Evolutionary conservation across 2,113 vertebrate genomes (phyloP), one percentile per base, ranked within the genome.

Genomic region (Dissostichus mawsoni): DNA sequence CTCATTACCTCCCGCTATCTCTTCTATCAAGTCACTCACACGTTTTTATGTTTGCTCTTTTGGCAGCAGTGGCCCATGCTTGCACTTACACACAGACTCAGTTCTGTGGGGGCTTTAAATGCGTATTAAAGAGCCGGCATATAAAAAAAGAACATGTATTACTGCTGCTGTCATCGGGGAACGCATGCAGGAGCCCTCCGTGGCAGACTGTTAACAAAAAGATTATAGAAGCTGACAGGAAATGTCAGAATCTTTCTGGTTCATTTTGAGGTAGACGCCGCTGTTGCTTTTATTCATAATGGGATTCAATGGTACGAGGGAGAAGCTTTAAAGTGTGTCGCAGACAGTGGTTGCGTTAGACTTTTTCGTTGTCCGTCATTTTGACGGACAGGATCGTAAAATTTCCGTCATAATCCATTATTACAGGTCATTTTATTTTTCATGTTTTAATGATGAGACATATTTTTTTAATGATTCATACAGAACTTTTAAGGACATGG

Each of bases 121-220:
- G 63, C 10, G 1, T 61, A 80, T 84, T 83, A 84, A 89, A 86
- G 55, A 78, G 63, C 51, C 50, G 14, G 41, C 78, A 74, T 87
- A 79, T 82, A 86, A 91, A 91, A 92, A 80, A 92, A 80, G 70
- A 57, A n/a, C 9, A 10, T 88, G 81, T 89, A 84, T 82, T 63
- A 69, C 68, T 41, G 14, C 68, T 41, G 14, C 69, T 68, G 67
- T 45, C 73, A 67, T 10, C 1, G 0, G 62, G 14, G 41, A 83
- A 74, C 66, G 36, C 57, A 75, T 59, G 3, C 11, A 66, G 53
- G 71, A 58, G 63, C 18, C 33, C 55, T 29, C 47, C 59, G 4
- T 1, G n/a, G 52, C 55, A 55, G 44, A n/a, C 52, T 53, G 71
- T 65, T 80, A 36, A 71, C 64, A 87, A 72, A 82, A 47, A 84